Conservation (phyloP, 92 coral and sea anemone genomes). For the Zoanthus gigantus region DNA sequence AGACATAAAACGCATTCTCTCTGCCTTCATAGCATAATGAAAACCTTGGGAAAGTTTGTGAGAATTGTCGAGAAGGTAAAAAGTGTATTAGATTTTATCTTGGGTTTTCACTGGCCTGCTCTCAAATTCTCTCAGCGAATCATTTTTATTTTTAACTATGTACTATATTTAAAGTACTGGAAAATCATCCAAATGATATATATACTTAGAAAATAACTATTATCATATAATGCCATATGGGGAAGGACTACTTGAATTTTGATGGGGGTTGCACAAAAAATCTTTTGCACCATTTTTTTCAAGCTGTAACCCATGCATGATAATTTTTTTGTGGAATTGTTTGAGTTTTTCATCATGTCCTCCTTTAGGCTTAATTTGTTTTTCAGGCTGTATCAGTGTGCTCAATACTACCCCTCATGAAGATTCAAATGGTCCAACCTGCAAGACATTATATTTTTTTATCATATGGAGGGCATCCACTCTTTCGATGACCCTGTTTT, state of each 20-base stretch:
- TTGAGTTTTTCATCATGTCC: constrained; percentile 12
- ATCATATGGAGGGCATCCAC: constrained; percentile 31
- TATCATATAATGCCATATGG: constrained; percentile 13
- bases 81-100: constrained; percentile 3
- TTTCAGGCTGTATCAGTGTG: constrained; percentile 18
- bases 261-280: constrained; percentile 8
- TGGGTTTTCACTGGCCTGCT: constrained; percentile 15
- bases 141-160: constrained; percentile 3
- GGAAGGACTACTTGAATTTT: constrained; percentile 17
- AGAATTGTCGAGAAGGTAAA: constrained; percentile 3
- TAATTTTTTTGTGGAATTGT: background rate
- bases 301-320: background rate
- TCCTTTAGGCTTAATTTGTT: constrained; percentile 22
- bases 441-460: background rate
- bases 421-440: constrained; percentile 10
- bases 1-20: constrained; percentile 15
- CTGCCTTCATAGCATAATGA: constrained; percentile 20
- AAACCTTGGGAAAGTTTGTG: constrained; percentile 26
- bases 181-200: constrained; percentile 16
- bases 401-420: constrained; percentile 9
- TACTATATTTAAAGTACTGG: constrained; percentile 11
- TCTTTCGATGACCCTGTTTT: constrained; percentile 35
- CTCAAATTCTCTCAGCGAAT: constrained; percentile 1
- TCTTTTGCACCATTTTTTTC: background rate
- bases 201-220: constrained; percentile 8